Conservation (phyloP, 2,888 invertebrate genomes). For the Drosophila nr. medialis region DNA sequence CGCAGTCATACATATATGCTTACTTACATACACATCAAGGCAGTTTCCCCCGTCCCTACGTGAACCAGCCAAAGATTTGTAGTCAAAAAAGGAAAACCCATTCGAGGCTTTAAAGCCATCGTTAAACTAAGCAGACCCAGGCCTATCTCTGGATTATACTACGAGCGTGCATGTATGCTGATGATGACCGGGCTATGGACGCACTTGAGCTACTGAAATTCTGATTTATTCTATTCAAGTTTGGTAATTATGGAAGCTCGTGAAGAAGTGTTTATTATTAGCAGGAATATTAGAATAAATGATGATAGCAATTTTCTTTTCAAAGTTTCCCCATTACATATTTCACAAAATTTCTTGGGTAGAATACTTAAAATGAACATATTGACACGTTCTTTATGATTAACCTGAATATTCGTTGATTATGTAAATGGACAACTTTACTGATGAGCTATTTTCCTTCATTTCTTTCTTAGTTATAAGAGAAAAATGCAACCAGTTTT, state of each 20-base stretch:
- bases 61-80: constrained; percentile 19
- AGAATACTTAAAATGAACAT: neutral
- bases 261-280: neutral
- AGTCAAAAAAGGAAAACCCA: constrained; percentile 31
- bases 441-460: constrained; percentile 2
- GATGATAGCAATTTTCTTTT: neutral
- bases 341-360: neutral
- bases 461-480: constrained; percentile 1
- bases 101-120: constrained; percentile 44
- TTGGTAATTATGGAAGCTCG: constrained; percentile 13
- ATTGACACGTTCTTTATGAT: neutral
- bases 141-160: constrained; percentile 1
- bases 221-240: constrained; percentile 18
- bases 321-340: neutral
- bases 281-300: neutral
- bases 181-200: neutral
- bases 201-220: constrained; percentile 2
- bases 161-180: neutral
- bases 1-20: constrained; percentile 61
- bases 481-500: constrained; percentile 21
- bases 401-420: neutral
- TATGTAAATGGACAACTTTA: neutral
- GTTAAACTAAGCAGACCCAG: constrained; percentile 33
- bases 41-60: constrained; percentile 25
- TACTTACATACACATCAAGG: constrained; percentile 56